phyloP scores from a whole-genome alignment of 2,797 vertebrate species.

The Hippopotamyrus pictus region DNA sequence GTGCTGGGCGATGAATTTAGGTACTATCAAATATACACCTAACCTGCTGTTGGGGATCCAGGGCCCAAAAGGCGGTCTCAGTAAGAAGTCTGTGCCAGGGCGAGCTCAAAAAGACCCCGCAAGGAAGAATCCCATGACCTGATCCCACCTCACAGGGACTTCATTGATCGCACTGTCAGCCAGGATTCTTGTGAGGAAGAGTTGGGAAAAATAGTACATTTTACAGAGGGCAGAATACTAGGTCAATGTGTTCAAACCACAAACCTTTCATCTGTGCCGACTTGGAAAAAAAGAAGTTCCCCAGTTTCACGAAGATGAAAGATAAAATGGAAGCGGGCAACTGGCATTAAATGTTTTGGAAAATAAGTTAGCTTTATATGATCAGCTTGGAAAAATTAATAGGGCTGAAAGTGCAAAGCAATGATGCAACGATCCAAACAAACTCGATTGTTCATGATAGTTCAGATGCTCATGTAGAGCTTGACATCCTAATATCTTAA shows the following conservation, averaged over 20 bases:
- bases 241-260: background rate
- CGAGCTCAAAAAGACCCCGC: background rate
- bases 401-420: background rate
- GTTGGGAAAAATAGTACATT: background rate
- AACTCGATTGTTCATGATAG: background rate
- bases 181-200: constrained; percentile 3
- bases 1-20: background rate
- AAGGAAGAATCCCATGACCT: constrained; percentile 46
- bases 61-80: background rate
- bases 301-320: background rate
- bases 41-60: background rate
- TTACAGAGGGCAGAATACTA: background rate
- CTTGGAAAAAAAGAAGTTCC: background rate
- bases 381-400: background rate
- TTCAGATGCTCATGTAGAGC: background rate
- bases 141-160: constrained; percentile 46
- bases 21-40: background rate
- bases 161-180: constrained; percentile 50
- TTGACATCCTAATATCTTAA: background rate
- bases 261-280: constrained; percentile 5
- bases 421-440: background rate
- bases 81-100: background rate
- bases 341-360: background rate
- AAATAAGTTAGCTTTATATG: background rate
- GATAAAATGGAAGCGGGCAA: background rate